Base-by-base conservation (phyloP, 2,888 invertebrate genomes). In the Theretra japonica region DNA sequence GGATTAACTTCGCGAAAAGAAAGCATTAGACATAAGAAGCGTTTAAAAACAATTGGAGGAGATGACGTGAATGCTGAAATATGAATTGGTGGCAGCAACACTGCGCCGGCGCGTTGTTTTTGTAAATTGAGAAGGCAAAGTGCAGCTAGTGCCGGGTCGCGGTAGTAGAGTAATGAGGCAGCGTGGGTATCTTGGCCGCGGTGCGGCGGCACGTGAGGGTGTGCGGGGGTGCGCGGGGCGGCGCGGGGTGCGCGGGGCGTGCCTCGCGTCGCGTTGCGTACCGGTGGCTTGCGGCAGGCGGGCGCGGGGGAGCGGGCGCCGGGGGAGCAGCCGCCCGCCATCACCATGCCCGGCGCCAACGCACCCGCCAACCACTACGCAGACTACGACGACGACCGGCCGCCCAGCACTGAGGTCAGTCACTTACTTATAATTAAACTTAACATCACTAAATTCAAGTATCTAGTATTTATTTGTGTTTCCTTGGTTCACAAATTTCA, bases 341-440 rank as follows among this genome's bases (percentile, higher is more conserved):
- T 93, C 90, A 90, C 85, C 41, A 90, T 92, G 93, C 92, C 93
- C 75, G 92, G 91, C 76, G 70, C 85, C 74, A 25, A 81, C 73
- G 70, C 79, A 0, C n/a, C 53, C 19, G 53, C 75, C 77, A 71
- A 1, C 19, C 53, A 68, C 74, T 81, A 80, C 81, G 75, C 74
- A 33, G 79, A 80, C 78, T 83, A 80, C 80, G 85, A 84, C 74
- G 88, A 87, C 76, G 87, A 88, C 76, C 76, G 80, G 69, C 85
- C 87, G 73, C 81, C 80, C 74, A 82, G 81, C 69, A 76, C 79
- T 15, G 82, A 87, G 68, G 87, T 86, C 73, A 83, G 83, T 77
- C 65, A 33, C 21, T 50, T 23, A 23, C 62, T 65, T 17, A 19
- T 7, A 33, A 6, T 41, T 41, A 41, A 15, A 15, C 41, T 11